Percentiles rank a stretch among this genome's conserved stretches.
Conservation (phyloP, 1,140 invertebrate species). For the Drosophila athabasca region DNA sequence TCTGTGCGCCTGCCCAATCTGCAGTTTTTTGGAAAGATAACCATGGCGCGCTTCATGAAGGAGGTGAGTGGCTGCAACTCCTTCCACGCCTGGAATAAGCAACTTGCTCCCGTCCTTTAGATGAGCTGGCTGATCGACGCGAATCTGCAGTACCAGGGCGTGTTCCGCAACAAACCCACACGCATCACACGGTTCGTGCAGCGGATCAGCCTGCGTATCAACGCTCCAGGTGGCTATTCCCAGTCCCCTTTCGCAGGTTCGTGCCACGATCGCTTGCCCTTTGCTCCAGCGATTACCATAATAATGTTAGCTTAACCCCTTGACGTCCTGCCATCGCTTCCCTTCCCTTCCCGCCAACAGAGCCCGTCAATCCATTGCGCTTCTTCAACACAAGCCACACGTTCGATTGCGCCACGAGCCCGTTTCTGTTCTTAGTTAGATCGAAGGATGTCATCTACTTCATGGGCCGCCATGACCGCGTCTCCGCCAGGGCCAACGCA, state of each 20-base stretch:
- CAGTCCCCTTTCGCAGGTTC: no score
- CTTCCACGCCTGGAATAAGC: no score
- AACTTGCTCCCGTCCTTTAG: neutral
- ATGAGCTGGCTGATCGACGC: constrained; percentile 1
- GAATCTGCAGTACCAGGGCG: neutral
- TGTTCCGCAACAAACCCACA: neutral
- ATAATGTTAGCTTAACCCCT: constrained; percentile 18
- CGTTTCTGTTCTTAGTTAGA: constrained; percentile 12
- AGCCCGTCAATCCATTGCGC: constrained; percentile 34
- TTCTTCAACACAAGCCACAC: constrained; percentile 24
- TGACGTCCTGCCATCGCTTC: neutral
- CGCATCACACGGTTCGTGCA: constrained; percentile 5
- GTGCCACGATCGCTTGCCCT: neutral
- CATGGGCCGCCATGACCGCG: constrained; percentile 4
- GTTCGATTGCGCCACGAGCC: constrained; percentile 18
- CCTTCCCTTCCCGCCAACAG: neutral
- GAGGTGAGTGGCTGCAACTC: constrained; percentile 1
- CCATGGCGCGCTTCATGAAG: neutral
- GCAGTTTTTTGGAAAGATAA: neutral
- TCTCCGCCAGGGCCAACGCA: neutral
- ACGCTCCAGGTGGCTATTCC: neutral
- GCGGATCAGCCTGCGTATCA: constrained; percentile 8
- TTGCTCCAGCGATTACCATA: constrained; percentile 40
- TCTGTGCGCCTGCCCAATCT: constrained; percentile 10
- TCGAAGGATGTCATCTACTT: constrained; percentile 39